These are phyloP conservation scores for Yponomeuta evonymella DNA, from an alignment of 2,888 invertebrate species.

Conservation along the genomic window DNA sequence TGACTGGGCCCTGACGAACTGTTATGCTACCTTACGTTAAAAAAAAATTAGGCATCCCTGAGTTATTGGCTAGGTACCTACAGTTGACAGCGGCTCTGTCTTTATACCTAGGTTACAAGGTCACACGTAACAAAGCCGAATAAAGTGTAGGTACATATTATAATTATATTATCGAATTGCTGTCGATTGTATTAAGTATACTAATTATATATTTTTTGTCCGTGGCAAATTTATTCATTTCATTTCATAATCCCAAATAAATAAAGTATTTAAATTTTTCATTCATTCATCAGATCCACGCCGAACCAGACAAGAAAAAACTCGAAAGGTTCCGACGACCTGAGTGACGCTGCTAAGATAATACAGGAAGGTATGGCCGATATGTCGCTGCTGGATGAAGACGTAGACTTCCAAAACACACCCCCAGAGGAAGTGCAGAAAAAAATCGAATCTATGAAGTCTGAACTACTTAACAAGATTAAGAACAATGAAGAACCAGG, in stretches of 20 bases:
- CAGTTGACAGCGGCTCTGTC: too few species aligned
- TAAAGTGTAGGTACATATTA: too few species aligned
- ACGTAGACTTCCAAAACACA: conserved; percentile 36
- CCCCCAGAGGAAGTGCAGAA: conserved; percentile 49
- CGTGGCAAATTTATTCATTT: too few species aligned
- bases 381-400: conserved; percentile 55
- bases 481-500: conserved; percentile 46
- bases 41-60: too few species aligned
- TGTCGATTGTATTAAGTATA: too few species aligned
- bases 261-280: neutral
- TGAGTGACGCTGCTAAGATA: conserved; percentile 69
- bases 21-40: too few species aligned
- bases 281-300: conserved; percentile 34
- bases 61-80: too few species aligned
- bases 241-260: neutral
- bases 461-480: conserved; percentile 59
- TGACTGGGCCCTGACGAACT: too few species aligned
- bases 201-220: too few species aligned
- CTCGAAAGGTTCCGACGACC: conserved; percentile 58
- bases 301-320: conserved; percentile 47
- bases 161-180: too few species aligned
- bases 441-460: conserved; percentile 58
- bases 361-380: conserved; percentile 76
- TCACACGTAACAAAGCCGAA: too few species aligned
- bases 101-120: too few species aligned